Evolutionary conservation across 2,888 invertebrate genomes (phyloP).

Genomic region (Carpatolechia fugitivella): DNA sequence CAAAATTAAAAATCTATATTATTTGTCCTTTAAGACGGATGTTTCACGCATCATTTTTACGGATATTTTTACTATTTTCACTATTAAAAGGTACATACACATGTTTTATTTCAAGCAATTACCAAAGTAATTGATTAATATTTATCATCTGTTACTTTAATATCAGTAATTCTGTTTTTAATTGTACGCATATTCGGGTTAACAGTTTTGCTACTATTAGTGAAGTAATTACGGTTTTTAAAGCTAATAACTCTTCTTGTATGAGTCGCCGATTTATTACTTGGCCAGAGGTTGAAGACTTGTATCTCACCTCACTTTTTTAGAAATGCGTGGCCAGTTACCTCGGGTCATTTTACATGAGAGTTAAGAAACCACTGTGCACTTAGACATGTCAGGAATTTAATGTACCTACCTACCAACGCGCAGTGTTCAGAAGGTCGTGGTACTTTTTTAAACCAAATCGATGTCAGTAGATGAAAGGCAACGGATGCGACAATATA

Average conservation of each 20-base stretch:
- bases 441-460: no score
- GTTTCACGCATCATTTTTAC: no score
- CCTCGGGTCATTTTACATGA: not conserved
- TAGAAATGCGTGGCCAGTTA: not conserved
- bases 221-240: not conserved
- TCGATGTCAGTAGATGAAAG: conserved; percentile 33
- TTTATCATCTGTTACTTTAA: not conserved
- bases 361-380: no score
- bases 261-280: not conserved
- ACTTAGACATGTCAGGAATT: no score
- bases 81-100: not conserved
- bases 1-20: no score
- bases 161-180: not conserved
- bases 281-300: not conserved
- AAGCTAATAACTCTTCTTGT: not conserved
- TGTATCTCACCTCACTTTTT: not conserved
- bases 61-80: not conserved
- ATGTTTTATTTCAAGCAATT: not conserved
- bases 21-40: no score
- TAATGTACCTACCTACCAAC: no score
- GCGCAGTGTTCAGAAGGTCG: no score
- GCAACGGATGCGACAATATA: conserved; percentile 48
- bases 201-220: not conserved
- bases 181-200: not conserved
- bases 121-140: not conserved